Evolutionary conservation across 2,113 vertebrate species (phyloP).

Genomic region (Mystacornis crossleyi): DNA sequence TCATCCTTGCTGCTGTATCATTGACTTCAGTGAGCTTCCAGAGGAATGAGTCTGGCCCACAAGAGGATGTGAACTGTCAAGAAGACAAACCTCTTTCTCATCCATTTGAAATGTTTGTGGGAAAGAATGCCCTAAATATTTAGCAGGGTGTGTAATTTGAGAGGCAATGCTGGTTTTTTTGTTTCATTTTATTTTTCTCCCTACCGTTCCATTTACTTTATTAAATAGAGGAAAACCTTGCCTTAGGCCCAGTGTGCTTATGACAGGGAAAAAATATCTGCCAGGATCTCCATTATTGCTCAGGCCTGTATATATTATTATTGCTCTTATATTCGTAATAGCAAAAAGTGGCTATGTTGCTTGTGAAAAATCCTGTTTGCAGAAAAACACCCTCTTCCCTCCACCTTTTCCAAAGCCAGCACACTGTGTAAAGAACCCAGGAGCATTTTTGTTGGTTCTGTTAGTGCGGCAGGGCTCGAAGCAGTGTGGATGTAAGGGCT

Average conservation of each 20-base stretch:
- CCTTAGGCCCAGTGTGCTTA: conserved; percentile 18
- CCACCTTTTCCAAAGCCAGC: background rate
- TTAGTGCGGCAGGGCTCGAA: background rate
- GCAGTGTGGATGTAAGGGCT: rapidly evolving
- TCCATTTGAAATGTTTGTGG: conserved; percentile 31
- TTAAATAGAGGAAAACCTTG: conserved; percentile 49
- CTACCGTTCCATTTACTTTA: conserved; percentile 44
- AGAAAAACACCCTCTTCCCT: background rate
- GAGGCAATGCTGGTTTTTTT: background rate
- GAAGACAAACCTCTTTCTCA: conserved; percentile 39
- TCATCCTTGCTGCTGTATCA: background rate
- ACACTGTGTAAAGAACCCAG: background rate
- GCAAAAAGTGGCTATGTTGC: background rate
- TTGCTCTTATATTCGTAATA: conserved; percentile 16
- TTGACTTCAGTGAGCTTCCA: conserved; percentile 22
- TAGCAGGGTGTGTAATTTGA: conserved; percentile 55
- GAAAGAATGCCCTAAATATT: conserved; percentile 62
- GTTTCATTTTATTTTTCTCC: conserved; percentile 14
- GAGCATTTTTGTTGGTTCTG: background rate
- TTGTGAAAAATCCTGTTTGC: background rate
- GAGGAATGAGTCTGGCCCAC: conserved; percentile 9
- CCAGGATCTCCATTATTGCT: conserved; percentile 13
- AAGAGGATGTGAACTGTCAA: conserved; percentile 30
- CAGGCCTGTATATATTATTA: background rate
- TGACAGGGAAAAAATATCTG: conserved; percentile 4